Evolutionary conservation across 1,140 invertebrate genomes (phyloP).

Genomic region (Trichoplusia ni): DNA sequence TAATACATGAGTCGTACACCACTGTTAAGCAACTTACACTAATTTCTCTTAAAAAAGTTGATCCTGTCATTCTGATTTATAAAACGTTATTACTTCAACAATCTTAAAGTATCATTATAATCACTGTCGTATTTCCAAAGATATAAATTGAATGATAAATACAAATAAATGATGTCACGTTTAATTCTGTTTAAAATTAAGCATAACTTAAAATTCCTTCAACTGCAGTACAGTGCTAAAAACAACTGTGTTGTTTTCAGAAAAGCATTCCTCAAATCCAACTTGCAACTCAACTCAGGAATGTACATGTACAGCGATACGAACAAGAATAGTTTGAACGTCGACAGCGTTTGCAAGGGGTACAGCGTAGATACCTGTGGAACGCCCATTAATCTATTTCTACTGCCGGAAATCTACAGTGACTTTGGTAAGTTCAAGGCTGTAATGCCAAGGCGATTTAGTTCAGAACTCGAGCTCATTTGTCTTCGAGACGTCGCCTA

Average conservation of each 20-base stretch:
- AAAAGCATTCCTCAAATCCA: conserved; percentile 86
- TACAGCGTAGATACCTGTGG: conserved; percentile 81
- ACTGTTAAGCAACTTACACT: too few species aligned
- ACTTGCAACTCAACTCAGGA: conserved; percentile 86
- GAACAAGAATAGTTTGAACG: conserved; percentile 68
- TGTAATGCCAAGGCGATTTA: neutral
- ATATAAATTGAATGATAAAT: too few species aligned
- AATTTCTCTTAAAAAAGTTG: too few species aligned
- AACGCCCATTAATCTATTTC: conserved; percentile 86
- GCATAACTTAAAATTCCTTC: too few species aligned
- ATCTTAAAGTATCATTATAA: too few species aligned
- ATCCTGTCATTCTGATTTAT: too few species aligned
- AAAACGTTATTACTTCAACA: too few species aligned
- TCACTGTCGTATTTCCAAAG: too few species aligned
- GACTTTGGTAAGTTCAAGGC: conserved; percentile 81
- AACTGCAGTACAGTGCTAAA: too few species aligned
- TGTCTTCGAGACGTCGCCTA: neutral
- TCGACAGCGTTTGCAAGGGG: conserved; percentile 81
- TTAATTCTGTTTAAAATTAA: too few species aligned
- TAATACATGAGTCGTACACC: too few species aligned
- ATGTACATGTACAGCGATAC: conserved; percentile 83
- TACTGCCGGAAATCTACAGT: conserved; percentile 85
- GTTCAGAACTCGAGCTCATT: conserved; percentile 10
- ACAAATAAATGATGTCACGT: too few species aligned
- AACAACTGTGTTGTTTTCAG: conserved; percentile 71